A percentile compares a stretch with the other conserved stretches of the same genome.
Evolutionary conservation across 1,140 invertebrate species (phyloP).

Genomic region (Whitmania pigra): DNA sequence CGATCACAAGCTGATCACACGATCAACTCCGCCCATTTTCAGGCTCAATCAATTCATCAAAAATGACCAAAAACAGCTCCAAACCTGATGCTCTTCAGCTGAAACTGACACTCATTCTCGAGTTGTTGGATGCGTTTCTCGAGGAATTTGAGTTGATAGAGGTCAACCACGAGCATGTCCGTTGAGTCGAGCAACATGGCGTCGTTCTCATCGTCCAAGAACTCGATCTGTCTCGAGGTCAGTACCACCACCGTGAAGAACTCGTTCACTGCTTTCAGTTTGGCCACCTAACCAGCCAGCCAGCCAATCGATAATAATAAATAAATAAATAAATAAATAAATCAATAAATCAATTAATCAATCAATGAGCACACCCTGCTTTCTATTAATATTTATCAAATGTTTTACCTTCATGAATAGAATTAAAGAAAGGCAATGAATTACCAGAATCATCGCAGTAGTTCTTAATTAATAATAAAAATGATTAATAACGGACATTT

Average conservation of each 20-base stretch:
- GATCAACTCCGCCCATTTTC: too few relatives aligned
- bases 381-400: too few relatives aligned
- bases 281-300: background rate
- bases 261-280: slow-evolving; percentile 10
- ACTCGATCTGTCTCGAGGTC: background rate
- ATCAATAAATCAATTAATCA: too few relatives aligned
- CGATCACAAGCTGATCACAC: too few relatives aligned
- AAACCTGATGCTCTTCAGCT: slow-evolving; percentile 6
- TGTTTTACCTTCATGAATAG: too few relatives aligned
- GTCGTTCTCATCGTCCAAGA: background rate
- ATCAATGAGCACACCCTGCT: too few relatives aligned
- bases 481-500: too few relatives aligned
- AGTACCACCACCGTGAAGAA: background rate
- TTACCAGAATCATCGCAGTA: too few relatives aligned
- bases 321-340: too few relatives aligned
- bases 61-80: background rate
- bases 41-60: background rate
- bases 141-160: background rate
- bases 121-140: slow-evolving; percentile 2
- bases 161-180: background rate
- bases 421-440: too few relatives aligned
- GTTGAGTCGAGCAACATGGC: background rate
- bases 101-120: background rate
- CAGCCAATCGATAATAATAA: too few relatives aligned
- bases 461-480: too few relatives aligned